These are phyloP conservation scores for Euura saliciscinereae DNA, from an alignment of 1,140 invertebrate genomes.

Conservation along the genomic window DNA sequence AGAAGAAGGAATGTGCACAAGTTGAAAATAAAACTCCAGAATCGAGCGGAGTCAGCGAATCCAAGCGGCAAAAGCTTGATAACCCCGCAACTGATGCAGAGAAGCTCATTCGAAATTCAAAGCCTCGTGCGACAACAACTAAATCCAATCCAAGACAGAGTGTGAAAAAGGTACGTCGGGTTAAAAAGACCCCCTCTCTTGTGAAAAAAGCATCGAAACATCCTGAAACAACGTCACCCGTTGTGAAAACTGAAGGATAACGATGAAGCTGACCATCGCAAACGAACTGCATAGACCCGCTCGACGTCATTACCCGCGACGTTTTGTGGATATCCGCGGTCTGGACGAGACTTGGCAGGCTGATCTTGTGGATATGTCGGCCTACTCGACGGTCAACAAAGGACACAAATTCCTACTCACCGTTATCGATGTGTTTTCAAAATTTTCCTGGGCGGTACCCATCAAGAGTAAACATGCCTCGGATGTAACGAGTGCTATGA, in stretches of 20 bases:
- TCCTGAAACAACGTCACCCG: not conserved
- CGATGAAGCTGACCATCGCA: constrained; percentile 24
- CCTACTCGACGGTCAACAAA: constrained; percentile 33
- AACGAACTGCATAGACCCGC: constrained; percentile 48
- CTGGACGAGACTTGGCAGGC: constrained; percentile 29
- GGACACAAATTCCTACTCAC: constrained; percentile 15
- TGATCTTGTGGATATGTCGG: constrained; percentile 46
- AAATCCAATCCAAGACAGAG: not conserved
- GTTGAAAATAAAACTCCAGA: no score
- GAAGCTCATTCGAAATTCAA: no score
- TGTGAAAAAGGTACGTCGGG: no score
- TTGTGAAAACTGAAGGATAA: not conserved
- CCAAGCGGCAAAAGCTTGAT: not conserved
- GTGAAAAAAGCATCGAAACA: not conserved
- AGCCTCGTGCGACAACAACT: not conserved
- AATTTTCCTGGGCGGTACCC: constrained; percentile 26
- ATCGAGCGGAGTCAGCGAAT: not conserved
- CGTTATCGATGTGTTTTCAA: constrained; percentile 47
- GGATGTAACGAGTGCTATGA: constrained; percentile 23
- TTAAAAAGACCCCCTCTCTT: no score
- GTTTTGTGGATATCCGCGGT: no score
- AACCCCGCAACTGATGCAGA: no score
- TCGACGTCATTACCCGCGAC: constrained; percentile 29
- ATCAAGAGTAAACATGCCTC: not conserved
- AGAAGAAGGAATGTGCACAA: no score